phyloP scores from a whole-genome alignment of 2,797 vertebrate genomes.

The Phylloscopus collybita region DNA sequence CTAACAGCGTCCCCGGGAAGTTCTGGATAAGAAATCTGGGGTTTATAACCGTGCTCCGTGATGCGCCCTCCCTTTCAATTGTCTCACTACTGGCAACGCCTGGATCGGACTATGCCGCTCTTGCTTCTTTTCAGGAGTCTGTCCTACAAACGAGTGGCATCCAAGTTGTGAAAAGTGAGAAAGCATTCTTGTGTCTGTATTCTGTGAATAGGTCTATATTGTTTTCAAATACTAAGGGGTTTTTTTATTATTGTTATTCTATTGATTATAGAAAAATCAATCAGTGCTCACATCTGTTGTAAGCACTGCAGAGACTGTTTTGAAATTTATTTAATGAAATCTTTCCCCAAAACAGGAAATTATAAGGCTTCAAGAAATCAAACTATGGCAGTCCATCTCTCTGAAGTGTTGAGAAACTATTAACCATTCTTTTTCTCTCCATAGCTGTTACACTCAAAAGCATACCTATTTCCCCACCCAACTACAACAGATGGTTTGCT shows the following conservation, averaged over 20 bases:
- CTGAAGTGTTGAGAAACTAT: background rate
- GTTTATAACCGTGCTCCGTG: background rate
- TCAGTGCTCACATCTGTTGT: background rate
- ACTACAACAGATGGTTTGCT: background rate
- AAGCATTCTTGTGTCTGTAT: background rate
- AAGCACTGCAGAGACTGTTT: background rate
- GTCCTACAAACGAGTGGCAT: accelerated
- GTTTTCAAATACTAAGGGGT: background rate
- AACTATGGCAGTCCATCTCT: background rate
- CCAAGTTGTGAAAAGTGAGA: background rate
- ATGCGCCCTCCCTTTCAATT: accelerated
- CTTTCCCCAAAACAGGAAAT: background rate
- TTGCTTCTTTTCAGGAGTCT: background rate
- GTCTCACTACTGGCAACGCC: no score
- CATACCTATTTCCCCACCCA: background rate
- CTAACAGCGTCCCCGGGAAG: background rate
- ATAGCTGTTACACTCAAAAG: accelerated
- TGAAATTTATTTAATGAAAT: background rate
- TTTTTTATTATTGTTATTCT: background rate
- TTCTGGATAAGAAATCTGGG: accelerated
- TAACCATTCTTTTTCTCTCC: background rate
- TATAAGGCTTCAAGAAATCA: background rate
- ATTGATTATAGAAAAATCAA: background rate
- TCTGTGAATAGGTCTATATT: background rate
- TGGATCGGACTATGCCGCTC: accelerated